These are phyloP conservation scores for Aptenodytes patagonicus DNA, from an alignment of 2,113 vertebrate species.

Conservation along the genomic window DNA sequence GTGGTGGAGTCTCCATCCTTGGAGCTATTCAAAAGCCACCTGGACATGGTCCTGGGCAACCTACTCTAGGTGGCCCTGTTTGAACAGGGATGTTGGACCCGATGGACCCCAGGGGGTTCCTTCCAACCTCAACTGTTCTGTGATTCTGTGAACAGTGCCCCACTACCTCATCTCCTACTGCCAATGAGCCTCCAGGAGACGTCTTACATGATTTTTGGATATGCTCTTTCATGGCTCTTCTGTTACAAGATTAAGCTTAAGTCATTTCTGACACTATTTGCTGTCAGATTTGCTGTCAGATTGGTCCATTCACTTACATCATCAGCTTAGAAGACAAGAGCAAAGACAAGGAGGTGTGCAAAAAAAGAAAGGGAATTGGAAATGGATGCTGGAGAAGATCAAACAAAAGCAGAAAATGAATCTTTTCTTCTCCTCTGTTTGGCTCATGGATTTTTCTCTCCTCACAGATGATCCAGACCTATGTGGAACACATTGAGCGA, in stretches of 20 bases:
- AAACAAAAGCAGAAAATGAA: background rate
- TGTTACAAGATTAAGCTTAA: background rate
- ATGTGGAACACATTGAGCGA: constrained; percentile 95
- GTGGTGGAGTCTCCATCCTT: background rate
- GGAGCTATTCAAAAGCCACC: background rate
- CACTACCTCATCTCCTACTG: background rate
- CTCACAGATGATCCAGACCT: constrained; percentile 97
- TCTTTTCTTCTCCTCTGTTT: background rate
- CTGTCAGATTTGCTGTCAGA: background rate
- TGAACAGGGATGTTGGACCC: background rate
- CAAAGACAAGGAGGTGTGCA: background rate
- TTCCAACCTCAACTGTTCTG: background rate
- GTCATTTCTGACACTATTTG: background rate
- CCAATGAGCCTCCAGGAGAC: rapidly evolving
- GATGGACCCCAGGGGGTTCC: background rate
- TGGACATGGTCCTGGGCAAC: background rate
- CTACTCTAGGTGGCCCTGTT: background rate
- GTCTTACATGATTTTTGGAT: background rate
- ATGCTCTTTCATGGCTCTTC: background rate
- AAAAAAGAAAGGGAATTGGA: background rate
- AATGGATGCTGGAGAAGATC: background rate
- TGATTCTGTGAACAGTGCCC: background rate
- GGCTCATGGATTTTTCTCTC: background rate
- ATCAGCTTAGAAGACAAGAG: background rate
- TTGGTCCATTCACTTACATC: background rate